Base-by-base conservation (phyloP, 2,797 vertebrate genomes). In the Tamandua tetradactyla region DNA sequence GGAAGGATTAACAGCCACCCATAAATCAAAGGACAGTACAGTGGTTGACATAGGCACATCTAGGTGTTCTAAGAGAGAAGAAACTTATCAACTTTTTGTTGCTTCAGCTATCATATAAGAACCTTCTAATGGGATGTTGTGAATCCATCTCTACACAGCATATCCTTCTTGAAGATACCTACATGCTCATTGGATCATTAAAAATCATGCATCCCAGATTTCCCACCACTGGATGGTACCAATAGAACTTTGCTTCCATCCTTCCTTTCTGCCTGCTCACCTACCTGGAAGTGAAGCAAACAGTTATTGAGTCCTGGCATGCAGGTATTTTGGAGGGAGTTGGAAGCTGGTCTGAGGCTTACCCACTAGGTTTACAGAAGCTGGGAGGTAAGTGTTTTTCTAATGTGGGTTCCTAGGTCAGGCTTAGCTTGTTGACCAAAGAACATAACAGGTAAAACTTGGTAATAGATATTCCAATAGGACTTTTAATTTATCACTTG, bases 211-310 rank as follows among this genome's bases (percentile, higher is more conserved):
- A 9, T 23, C 30, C 13, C n/a, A 37, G 8, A 49, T 80, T 25
- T 74, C 37, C 55, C 75, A 10, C 47, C 59, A 13, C 3, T 12
- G 1, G 37, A 20, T 23, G 2, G 11, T 95, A 20, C 87, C n/a
- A n/a, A 0, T 52, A 32, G 35, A 1, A 40, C 32, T 68, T 49
- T 20, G 0, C 17, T 55, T 20, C 5, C 9, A n/a, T 87, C 25
- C 15, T 5, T 68, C 12, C 30, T 32, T 9, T 2, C 7, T 23
- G 2, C 6, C 5, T 30, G 9, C n/a, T n/a, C n/a, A n/a, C 32
- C 7, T 44, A 8, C 7, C 52, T 55, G 52, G 52, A 55, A 55
- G n/a, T n/a, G n/a, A n/a, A n/a, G n/a, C 52, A 55, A 5, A 55
- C 1, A 52, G 49, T 52, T 52, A 52, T 55, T 55, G 3, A 55